Base-by-base conservation (phyloP, 2,888 invertebrate genomes). In the Ischnura elegans region DNA sequence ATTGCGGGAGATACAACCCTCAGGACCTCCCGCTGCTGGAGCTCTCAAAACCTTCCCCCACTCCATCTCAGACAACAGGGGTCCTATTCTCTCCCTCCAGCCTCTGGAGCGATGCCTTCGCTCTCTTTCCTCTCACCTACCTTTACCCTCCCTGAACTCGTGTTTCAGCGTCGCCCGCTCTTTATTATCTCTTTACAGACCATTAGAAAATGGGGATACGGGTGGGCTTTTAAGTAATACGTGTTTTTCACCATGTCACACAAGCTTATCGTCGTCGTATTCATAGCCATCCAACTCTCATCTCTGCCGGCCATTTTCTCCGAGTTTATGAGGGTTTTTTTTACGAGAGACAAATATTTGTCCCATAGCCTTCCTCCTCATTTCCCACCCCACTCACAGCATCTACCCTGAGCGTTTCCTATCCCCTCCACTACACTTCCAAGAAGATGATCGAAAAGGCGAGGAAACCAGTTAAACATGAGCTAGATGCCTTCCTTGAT, bases 331-430 rank as follows among this genome's bases (percentile, higher is more conserved):
- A 66, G 90, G 45, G 61, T 90, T 90, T 90, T 90, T 90, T 90
- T 90, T 90, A 90, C 90, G 90, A 90, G 90, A 90, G 61, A 66
- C 90, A 90, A 90, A 90, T 90, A 90, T 90, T 90, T 90, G 90
- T 90, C 61, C 90, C 86, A 13, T 8, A 5, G 6, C 86, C 45
- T 25, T 45, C 86, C n/a, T 42, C 5, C 25, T 16, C 2, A 0
- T 46, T 46, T 46, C 25, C 46, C 43, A 21, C 86, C 36, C 76
- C 36, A 0, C 2, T 2, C 5, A 1, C 76, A 43, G 29, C 76
- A 29, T 61, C 61, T 10, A 1, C n/a, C 36, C 16, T 25, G 0
- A 43, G 5, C 86, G 45, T 6, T 45, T 6, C 76, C 76, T 13
- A 0, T 36, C 29, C 36, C 51, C 3, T 84, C 42, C 84, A 2